phyloP scores from a whole-genome alignment of 2,797 vertebrate species.

The Malacoraja senta region DNA sequence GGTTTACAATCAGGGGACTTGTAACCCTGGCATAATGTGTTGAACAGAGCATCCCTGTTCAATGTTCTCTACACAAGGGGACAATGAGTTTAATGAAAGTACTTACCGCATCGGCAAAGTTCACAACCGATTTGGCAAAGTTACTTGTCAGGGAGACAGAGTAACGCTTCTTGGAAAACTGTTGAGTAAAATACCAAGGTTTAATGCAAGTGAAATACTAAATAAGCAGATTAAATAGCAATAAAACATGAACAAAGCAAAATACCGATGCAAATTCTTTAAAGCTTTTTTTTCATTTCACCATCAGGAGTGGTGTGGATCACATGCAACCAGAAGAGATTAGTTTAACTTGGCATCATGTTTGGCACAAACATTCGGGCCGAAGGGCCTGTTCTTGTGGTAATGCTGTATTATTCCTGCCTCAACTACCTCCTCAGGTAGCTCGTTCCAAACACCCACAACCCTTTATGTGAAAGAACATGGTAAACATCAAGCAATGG shows the following conservation, averaged over 20 bases:
- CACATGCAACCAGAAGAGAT: too few relatives aligned
- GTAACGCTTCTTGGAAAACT: slow-evolving; percentile 78
- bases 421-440: too few relatives aligned
- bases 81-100: background rate
- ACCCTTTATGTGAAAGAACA: too few relatives aligned
- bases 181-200: slow-evolving; percentile 35
- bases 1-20: background rate
- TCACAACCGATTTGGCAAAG: slow-evolving; percentile 89
- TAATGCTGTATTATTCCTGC: too few relatives aligned
- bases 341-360: too few relatives aligned
- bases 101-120: slow-evolving; percentile 83
- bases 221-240: background rate
- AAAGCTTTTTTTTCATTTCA: background rate
- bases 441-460: too few relatives aligned
- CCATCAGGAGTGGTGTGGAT: too few relatives aligned
- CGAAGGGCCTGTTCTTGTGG: too few relatives aligned
- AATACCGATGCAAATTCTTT: background rate
- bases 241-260: background rate
- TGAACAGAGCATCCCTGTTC: background rate
- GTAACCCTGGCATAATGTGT: background rate
- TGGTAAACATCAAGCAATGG: too few relatives aligned
- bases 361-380: too few relatives aligned
- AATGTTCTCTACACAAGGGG: background rate
- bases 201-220: background rate
- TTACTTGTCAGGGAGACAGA: slow-evolving; percentile 83